Percentiles rank a stretch among this genome's conserved stretches.
Conservation (phyloP, 2,888 invertebrate genomes). For the Eulithis prunata region DNA sequence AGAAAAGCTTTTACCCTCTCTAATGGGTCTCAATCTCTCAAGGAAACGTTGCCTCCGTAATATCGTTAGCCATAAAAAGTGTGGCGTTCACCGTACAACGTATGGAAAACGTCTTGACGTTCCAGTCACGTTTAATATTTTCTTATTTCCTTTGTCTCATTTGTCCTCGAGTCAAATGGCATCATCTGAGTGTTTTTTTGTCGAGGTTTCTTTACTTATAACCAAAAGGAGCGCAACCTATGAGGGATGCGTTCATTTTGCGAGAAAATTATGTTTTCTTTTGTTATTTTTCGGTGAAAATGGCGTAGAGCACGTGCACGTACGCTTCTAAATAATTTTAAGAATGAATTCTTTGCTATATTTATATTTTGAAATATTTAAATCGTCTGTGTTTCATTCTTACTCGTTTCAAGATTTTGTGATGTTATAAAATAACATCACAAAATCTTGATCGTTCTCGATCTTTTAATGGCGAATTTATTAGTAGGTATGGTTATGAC, state of each 20-base stretch:
- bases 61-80: constrained; percentile 34
- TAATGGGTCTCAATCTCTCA: constrained; percentile 31
- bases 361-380: too few relatives aligned
- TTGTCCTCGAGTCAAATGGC: constrained; percentile 75
- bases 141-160: constrained; percentile 82
- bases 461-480: too few relatives aligned
- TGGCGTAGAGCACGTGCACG: constrained; percentile 3
- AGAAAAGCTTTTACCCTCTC: constrained; percentile 15
- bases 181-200: constrained; percentile 68
- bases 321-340: neutral
- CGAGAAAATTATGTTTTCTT: constrained; percentile 24
- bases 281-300: constrained; percentile 19
- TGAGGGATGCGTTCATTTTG: constrained; percentile 39
- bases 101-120: constrained; percentile 70
- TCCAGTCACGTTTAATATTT: constrained; percentile 82
- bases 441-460: too few relatives aligned
- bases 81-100: constrained; percentile 63
- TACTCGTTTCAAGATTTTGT: too few relatives aligned
- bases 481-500: too few relatives aligned
- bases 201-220: constrained; percentile 52
- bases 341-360: neutral
- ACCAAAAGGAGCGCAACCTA: constrained; percentile 45
- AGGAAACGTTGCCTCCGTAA: constrained; percentile 28
- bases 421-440: too few relatives aligned
- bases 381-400: too few relatives aligned